phyloP scores from a whole-genome alignment of 2,797 vertebrate genomes.

The Capromys pilorides region DNA sequence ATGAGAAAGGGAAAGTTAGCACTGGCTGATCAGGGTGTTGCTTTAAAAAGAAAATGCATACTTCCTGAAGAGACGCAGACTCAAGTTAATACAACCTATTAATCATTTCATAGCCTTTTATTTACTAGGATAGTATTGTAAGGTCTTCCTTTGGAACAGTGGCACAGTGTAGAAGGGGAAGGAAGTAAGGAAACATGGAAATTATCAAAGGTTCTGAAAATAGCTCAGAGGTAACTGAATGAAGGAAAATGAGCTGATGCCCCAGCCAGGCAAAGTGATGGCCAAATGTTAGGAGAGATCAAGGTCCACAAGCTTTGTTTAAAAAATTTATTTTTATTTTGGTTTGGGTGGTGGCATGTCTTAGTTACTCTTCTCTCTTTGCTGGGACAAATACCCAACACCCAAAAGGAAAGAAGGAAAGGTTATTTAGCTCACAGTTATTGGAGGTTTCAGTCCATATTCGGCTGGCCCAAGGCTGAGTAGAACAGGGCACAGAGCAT shows the following conservation, averaged over 20 bases:
- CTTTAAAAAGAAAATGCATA: constrained; percentile 32
- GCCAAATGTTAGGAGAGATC: neutral
- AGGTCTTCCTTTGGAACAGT: neutral
- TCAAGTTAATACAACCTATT: neutral
- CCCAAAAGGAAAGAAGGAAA: too few species aligned
- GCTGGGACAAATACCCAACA: too few species aligned
- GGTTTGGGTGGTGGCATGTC: neutral
- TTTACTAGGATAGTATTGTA: neutral
- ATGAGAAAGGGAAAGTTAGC: neutral
- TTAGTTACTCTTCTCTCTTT: too few species aligned
- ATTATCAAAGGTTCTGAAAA: neutral
- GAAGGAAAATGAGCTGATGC: neutral
- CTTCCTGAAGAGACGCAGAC: neutral
- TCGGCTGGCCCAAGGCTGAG: too few species aligned
- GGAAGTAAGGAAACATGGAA: neutral
- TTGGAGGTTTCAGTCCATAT: too few species aligned
- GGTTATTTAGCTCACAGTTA: too few species aligned
- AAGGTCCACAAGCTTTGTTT: neutral
- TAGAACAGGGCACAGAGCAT: too few species aligned
- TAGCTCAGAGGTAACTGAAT: neutral
- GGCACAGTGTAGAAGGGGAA: neutral
- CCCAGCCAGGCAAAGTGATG: neutral
- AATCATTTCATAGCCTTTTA: neutral
- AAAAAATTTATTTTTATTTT: neutral
- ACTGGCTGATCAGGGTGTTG: neutral